Evolutionary conservation across 1,140 invertebrate species (phyloP).

Genomic region (Tetramorium alpestre): DNA sequence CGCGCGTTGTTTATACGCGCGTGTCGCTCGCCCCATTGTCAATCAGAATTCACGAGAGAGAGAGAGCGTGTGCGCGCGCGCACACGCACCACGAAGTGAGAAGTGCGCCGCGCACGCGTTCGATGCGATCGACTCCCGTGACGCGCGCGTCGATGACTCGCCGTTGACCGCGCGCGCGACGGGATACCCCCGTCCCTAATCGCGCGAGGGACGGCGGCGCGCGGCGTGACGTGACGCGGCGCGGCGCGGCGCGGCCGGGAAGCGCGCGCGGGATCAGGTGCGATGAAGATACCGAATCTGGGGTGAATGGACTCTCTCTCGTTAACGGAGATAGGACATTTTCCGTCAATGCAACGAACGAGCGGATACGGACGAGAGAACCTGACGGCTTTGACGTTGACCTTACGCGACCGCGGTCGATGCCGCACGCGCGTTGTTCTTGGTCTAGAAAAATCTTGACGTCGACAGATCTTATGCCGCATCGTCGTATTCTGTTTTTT

Average conservation of each 20-base stretch:
- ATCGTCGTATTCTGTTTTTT: too few species aligned
- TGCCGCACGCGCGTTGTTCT: neutral
- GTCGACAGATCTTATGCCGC: neutral
- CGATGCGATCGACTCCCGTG: slow-evolving; percentile 37
- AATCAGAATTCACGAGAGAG: neutral
- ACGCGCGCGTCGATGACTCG: slow-evolving; percentile 18
- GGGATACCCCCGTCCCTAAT: slow-evolving; percentile 34
- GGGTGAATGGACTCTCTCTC: slow-evolving; percentile 62
- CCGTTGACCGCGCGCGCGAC: slow-evolving; percentile 41
- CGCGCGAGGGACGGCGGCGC: slow-evolving; percentile 5
- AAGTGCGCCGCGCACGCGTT: slow-evolving; percentile 52
- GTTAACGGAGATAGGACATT: slow-evolving; percentile 57
- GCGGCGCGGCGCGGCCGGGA: neutral
- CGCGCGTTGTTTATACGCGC: slow-evolving; percentile 18
- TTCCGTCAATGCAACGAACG: slow-evolving; percentile 32
- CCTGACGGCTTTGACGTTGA: slow-evolving; percentile 29
- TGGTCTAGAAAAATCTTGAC: neutral
- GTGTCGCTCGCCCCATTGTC: neutral
- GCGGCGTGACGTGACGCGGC: neutral
- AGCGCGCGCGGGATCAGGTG: slow-evolving; percentile 57
- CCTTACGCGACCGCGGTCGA: slow-evolving; percentile 19
- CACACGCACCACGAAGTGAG: neutral
- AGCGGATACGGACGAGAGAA: neutral
- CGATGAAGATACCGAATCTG: slow-evolving; percentile 39
- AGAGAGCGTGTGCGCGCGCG: neutral